Evolutionary conservation across 1,140 invertebrate species (phyloP).

Genomic region (Schlechtendalia chinensis): DNA sequence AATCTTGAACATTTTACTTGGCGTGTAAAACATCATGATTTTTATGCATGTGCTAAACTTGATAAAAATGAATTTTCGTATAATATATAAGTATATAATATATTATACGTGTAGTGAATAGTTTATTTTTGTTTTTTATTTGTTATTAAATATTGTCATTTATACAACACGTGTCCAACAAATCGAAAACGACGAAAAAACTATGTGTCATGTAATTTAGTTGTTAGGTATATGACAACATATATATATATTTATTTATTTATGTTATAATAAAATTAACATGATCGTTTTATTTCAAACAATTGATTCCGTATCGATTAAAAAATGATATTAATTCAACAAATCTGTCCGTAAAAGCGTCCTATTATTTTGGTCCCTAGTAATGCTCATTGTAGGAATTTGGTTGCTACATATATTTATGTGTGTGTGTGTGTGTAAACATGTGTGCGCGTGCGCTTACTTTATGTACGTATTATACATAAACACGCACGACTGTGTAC

Average conservation of each 20-base stretch:
- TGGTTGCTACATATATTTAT: neutral
- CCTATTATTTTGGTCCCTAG: slow-evolving; percentile 37
- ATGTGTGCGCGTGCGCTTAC: too few relatives aligned
- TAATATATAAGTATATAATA: neutral
- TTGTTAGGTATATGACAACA: neutral
- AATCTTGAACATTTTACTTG: neutral
- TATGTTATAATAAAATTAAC: neutral
- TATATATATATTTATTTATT: too few relatives aligned
- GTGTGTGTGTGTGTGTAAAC: too few relatives aligned
- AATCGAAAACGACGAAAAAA: neutral
- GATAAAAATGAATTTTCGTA: neutral
- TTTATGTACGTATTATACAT: neutral
- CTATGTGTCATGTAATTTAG: neutral
- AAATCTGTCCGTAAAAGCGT: neutral
- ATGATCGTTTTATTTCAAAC: neutral
- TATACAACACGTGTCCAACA: neutral
- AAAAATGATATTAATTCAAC: neutral
- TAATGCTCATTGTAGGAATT: slow-evolving; percentile 22
- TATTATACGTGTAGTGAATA: neutral
- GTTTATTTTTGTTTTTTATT: neutral
- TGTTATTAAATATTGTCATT: neutral
- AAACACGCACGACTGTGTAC: neutral
- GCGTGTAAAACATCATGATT: neutral
- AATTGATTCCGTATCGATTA: neutral
- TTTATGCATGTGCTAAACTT: neutral